A percentile compares a stretch with the other conserved stretches of the same genome.
Evolutionary conservation across 2,888 invertebrate species (phyloP).

Genomic region (Chloromyia formosa): DNA sequence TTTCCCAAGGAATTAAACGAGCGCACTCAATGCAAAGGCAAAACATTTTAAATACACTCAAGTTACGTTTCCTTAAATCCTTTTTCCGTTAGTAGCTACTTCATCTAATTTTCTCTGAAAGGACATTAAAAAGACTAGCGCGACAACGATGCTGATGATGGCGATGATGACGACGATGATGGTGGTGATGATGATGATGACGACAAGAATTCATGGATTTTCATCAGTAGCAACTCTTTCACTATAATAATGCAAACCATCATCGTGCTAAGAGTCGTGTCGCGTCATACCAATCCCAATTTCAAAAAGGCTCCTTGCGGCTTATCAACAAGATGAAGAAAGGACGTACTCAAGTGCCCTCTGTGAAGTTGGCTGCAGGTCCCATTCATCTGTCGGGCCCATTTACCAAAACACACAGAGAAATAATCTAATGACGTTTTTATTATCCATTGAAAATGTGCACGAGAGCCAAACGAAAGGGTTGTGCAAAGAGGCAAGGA

Average conservation of each 20-base stretch:
- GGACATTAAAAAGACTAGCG: slow-evolving; percentile 34
- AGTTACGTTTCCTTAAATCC: slow-evolving; percentile 28
- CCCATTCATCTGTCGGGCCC: slow-evolving; percentile 47
- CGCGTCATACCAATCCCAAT: slow-evolving; percentile 36
- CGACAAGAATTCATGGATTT: slow-evolving; percentile 23
- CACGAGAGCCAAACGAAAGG: slow-evolving; percentile 20
- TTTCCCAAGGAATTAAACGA: slow-evolving; percentile 31
- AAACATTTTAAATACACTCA: slow-evolving; percentile 38
- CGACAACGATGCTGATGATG: background rate
- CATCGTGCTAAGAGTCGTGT: slow-evolving; percentile 22
- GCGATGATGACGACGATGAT: slow-evolving; percentile 15
- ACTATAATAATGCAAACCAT: slow-evolving; percentile 18
- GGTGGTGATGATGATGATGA: slow-evolving; percentile 16
- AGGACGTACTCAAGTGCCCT: slow-evolving; percentile 35
- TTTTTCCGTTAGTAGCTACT: slow-evolving; percentile 28
- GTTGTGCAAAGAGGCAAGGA: background rate
- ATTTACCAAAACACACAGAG: slow-evolving; percentile 45
- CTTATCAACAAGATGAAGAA: slow-evolving; percentile 43
- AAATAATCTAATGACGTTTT: slow-evolving; percentile 50
- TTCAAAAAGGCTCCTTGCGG: slow-evolving; percentile 38
- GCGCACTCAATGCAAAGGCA: slow-evolving; percentile 29
- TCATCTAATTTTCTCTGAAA: slow-evolving; percentile 39
- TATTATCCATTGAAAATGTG: slow-evolving; percentile 46
- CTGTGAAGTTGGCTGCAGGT: slow-evolving; percentile 39
- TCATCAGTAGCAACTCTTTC: slow-evolving; percentile 33